phyloP scores from a whole-genome alignment of 2,113 vertebrate species.

The Delphinus delphis region DNA sequence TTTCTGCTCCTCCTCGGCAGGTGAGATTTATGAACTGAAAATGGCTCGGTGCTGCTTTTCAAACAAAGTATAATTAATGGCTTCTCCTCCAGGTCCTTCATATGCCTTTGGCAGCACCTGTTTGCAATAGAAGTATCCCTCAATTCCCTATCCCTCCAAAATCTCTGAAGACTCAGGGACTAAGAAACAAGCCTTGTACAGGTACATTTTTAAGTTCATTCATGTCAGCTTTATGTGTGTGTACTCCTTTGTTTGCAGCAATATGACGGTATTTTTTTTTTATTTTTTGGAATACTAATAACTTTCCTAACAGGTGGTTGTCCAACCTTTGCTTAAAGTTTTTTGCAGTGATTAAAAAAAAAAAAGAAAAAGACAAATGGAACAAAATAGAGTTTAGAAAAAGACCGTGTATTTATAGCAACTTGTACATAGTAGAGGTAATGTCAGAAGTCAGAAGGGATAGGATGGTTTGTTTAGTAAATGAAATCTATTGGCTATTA shows the following conservation, averaged over 20 bases:
- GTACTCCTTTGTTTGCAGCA: background rate
- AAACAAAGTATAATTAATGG: constrained; percentile 7
- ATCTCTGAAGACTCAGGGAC: constrained; percentile 82
- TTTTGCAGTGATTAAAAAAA: background rate
- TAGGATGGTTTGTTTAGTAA: background rate
- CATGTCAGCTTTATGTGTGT: background rate
- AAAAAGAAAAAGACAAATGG: background rate
- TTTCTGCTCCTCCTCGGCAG: constrained; percentile 90
- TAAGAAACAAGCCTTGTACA: constrained; percentile 80
- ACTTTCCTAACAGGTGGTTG: background rate
- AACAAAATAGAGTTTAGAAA: constrained; percentile 12
- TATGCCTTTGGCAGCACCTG: constrained; percentile 84
- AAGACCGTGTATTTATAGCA: background rate
- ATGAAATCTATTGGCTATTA: background rate
- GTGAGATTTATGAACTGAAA: constrained; percentile 80
- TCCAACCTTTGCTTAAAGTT: background rate
- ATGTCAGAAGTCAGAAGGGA: background rate
- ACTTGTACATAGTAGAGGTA: background rate
- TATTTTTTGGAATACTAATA: background rate
- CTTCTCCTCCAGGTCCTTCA: constrained; percentile 83
- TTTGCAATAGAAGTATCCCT: constrained; percentile 83
- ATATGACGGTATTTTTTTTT: background rate
- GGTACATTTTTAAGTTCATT: constrained; percentile 75
- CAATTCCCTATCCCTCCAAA: constrained; percentile 86
- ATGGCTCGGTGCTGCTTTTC: background rate